Percentiles rank a stretch among this genome's conserved stretches.
Evolutionary conservation across 2,113 vertebrate genomes (phyloP).

Genomic region (Mesocricetus auratus): DNA sequence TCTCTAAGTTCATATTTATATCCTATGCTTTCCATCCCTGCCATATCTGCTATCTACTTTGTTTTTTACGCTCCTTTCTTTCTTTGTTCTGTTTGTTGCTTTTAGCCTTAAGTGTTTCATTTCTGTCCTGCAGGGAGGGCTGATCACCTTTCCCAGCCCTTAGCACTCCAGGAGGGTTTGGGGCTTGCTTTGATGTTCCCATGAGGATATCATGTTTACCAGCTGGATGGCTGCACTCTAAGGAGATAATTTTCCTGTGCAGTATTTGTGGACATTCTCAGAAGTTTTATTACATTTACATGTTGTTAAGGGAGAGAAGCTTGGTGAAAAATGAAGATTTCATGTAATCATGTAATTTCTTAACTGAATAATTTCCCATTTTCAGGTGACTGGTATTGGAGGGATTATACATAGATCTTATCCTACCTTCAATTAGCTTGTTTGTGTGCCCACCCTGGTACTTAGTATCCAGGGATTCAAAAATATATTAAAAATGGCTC

Average conservation of each 20-base stretch:
- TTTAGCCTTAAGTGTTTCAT: slow-evolving; percentile 61
- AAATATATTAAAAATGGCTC: neutral
- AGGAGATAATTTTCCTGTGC: slow-evolving; percentile 50
- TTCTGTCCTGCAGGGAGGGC: slow-evolving; percentile 41
- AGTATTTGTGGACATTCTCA: neutral
- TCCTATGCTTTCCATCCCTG: neutral
- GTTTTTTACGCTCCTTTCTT: neutral
- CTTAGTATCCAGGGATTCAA: neutral
- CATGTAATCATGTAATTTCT: neutral
- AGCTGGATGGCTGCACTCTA: neutral
- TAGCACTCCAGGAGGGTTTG: neutral
- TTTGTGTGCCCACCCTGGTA: neutral
- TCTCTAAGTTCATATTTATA: neutral
- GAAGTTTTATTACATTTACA: slow-evolving; percentile 51
- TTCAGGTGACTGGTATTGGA: neutral
- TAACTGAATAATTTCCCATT: neutral
- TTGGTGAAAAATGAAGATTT: slow-evolving; percentile 53
- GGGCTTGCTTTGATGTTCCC: neutral
- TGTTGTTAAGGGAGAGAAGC: neutral
- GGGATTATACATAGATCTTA: neutral
- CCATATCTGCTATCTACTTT: neutral
- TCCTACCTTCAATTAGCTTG: neutral
- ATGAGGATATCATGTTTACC: neutral
- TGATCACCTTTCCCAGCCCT: neutral
- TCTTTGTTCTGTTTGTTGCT: neutral